Evolutionary conservation across 2,888 invertebrate species (phyloP).

Genomic region (Meiosimyza decipiens): DNA sequence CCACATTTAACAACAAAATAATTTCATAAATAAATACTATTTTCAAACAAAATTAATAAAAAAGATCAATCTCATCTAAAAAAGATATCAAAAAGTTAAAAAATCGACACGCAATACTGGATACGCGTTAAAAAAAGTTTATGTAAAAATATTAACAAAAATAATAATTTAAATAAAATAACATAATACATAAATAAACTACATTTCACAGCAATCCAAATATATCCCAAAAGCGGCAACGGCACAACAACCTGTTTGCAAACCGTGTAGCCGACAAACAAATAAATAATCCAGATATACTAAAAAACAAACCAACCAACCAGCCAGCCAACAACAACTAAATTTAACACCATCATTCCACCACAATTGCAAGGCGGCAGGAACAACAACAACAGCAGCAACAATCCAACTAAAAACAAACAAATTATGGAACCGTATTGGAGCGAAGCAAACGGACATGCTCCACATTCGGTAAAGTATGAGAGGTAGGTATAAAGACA

Average conservation of each 20-base stretch:
- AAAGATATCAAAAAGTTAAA: not conserved
- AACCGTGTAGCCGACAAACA: not conserved
- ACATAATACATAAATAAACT: not conserved
- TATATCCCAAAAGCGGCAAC: conserved; percentile 15
- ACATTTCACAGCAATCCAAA: conserved; percentile 17
- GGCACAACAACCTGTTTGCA: conserved; percentile 27
- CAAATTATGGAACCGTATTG: conserved; percentile 65
- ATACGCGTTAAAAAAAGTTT: conserved; percentile 1
- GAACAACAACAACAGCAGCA: conserved; percentile 41
- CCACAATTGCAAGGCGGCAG: conserved; percentile 53
- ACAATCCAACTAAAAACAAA: conserved; percentile 25
- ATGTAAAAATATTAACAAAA: not conserved
- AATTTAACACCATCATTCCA: conserved; percentile 57
- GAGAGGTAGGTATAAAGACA: conserved; percentile 63
- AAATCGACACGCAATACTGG: conserved; percentile 1
- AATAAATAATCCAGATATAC: no score
- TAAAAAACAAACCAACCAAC: not conserved
- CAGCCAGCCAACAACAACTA: conserved; percentile 11
- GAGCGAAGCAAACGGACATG: conserved; percentile 66
- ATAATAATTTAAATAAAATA: not conserved
- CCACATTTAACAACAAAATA: conserved; percentile 3
- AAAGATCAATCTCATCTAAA: not conserved
- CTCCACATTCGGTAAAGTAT: conserved; percentile 67
- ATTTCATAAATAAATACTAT: no score
- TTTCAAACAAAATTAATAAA: not conserved